Conservation (phyloP, 2,797 vertebrate species). For the Tokudaia tokunoshimensis region DNA sequence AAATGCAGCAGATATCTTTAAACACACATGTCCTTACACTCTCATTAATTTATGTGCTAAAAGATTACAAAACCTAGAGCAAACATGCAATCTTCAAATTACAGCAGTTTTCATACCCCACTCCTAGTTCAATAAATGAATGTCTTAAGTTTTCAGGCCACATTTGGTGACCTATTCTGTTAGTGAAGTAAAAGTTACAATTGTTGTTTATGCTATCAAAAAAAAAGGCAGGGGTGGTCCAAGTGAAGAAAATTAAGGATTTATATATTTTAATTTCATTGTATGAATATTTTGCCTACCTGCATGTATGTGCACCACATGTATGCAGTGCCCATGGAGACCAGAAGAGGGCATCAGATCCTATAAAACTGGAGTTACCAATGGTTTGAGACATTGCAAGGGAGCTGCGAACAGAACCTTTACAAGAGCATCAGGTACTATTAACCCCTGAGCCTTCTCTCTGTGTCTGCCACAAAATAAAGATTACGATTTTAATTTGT, state of each 20-base stretch:
- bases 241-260: neutral
- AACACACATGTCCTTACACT: neutral
- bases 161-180: neutral
- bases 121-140: neutral
- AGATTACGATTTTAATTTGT: neutral
- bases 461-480: neutral
- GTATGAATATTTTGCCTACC: neutral
- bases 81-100: constrained; percentile 22
- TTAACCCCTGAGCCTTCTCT: neutral
- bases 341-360: neutral
- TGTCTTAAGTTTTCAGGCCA: neutral
- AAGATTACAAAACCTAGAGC: constrained; percentile 18
- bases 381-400: neutral
- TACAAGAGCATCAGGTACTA: neutral
- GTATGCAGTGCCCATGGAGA: neutral
- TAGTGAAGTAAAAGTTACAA: constrained; percentile 35
- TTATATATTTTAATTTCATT: neutral
- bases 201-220: constrained; percentile 11
- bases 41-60: neutral
- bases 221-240: neutral
- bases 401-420: neutral
- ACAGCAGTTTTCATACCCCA: neutral
- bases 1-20: neutral
- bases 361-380: neutral
- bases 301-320: neutral